Conservation (phyloP, 2,113 vertebrate genomes). For the Bothrops jararaca region DNA sequence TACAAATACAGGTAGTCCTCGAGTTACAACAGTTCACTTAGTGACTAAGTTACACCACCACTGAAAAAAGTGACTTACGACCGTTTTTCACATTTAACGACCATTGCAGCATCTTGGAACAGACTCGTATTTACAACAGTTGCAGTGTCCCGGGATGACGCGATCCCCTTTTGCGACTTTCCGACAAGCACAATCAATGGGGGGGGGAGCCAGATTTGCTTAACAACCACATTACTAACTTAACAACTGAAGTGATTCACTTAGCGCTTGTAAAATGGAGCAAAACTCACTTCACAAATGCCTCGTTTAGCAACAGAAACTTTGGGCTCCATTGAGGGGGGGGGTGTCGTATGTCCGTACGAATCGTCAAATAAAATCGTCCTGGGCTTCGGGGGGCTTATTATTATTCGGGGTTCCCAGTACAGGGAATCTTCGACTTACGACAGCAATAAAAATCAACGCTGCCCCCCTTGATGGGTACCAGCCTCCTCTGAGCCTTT, state of each 20-base stretch:
- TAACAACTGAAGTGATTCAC: too few relatives aligned
- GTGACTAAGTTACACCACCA: accelerated
- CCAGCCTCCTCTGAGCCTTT: too few relatives aligned
- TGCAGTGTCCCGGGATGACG: too few relatives aligned
- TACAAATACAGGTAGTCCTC: neutral
- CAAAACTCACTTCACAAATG: neutral
- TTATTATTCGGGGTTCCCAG: too few relatives aligned
- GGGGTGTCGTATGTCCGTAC: accelerated
- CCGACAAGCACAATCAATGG: neutral
- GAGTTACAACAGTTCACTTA: neutral
- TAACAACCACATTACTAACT: too few relatives aligned
- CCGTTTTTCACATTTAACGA: neutral
- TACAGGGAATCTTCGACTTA: neutral
- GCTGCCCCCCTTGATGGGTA: too few relatives aligned
- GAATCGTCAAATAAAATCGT: neutral
- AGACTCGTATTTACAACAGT: too few relatives aligned
- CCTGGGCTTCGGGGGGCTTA: neutral
- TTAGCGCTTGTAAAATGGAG: too few relatives aligned
- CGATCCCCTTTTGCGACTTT: neutral
- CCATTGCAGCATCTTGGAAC: neutral
- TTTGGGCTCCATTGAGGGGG: too few relatives aligned
- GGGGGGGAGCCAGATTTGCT: too few relatives aligned
- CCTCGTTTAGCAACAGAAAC: neutral
- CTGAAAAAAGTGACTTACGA: too few relatives aligned
- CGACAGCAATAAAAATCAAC: too few relatives aligned